Percentiles rank a stretch among this genome's conserved stretches.
Conservation (phyloP, 2,797 vertebrate genomes). For the Gastrophryne carolinensis region DNA sequence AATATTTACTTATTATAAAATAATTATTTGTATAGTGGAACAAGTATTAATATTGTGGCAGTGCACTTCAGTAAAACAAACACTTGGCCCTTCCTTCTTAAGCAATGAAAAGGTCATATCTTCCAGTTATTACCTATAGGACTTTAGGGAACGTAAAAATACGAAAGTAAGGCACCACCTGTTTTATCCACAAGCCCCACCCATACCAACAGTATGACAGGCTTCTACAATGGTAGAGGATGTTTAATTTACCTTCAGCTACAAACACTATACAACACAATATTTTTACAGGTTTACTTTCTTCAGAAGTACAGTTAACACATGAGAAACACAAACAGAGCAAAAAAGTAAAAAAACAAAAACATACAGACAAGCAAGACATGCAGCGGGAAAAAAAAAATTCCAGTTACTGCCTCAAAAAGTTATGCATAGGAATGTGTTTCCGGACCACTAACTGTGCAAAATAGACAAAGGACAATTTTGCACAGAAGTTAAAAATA, state of each 20-base stretch:
- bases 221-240: not conserved
- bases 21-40: conserved; percentile 18
- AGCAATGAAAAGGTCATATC: not conserved
- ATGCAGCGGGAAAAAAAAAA: conserved; percentile 1
- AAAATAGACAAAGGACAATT: not conserved
- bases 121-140: not conserved
- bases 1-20: not conserved
- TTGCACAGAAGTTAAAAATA: not conserved
- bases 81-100: not conserved
- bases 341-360: not conserved
- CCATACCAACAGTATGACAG: conserved; percentile 45
- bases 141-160: not conserved
- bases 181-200: conserved; percentile 56
- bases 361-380: not conserved
- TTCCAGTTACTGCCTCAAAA: conserved; percentile 36
- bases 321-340: not conserved
- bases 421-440: conserved; percentile 36
- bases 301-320: conserved; percentile 6
- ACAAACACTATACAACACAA: conserved; percentile 20
- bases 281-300: not conserved
- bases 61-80: not conserved
- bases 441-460: not conserved
- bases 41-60: not conserved
- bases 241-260: not conserved
- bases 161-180: conserved; percentile 64